A percentile compares a stretch with the other conserved stretches of the same genome.
Evolutionary conservation across 2,113 vertebrate species (phyloP).

Genomic region (Machaerirhynchus nigripectus): DNA sequence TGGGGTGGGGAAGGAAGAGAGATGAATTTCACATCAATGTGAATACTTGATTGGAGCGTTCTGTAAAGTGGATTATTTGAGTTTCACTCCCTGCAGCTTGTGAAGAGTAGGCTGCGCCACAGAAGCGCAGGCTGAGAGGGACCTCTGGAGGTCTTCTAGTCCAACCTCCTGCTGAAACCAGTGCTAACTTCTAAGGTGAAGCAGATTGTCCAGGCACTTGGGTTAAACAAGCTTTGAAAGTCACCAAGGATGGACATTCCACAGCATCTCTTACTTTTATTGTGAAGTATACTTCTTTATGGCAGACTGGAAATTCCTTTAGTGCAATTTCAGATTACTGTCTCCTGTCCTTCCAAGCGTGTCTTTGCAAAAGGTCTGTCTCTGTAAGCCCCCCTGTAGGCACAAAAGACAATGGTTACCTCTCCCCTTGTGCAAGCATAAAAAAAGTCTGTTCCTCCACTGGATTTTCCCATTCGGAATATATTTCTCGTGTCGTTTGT

Average conservation of each 20-base stretch:
- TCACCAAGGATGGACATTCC: background rate
- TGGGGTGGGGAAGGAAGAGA: background rate
- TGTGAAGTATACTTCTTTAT: background rate
- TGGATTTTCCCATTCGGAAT: background rate
- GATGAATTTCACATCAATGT: background rate
- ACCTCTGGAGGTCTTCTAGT: background rate
- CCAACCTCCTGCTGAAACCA: background rate
- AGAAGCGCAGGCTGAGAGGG: background rate
- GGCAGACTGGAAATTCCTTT: background rate
- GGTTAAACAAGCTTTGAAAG: background rate
- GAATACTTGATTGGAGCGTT: background rate
- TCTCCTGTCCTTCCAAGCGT: background rate
- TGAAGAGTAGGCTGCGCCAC: background rate
- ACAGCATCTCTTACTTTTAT: background rate
- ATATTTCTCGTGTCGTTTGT: background rate
- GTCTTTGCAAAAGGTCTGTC: background rate
- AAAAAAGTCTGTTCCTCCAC: background rate
- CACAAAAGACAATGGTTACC: background rate
- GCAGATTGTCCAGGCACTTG: background rate
- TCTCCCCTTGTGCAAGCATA: background rate
- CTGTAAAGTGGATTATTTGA: background rate
- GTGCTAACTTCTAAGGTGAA: background rate
- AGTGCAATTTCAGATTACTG: background rate
- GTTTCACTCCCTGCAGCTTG: background rate
- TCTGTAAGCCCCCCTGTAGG: background rate